A percentile compares a stretch with the other conserved stretches of the same genome.
phyloP scores from a whole-genome alignment of 1,140 invertebrate genomes.

The Temnothorax curvispinosus region DNA sequence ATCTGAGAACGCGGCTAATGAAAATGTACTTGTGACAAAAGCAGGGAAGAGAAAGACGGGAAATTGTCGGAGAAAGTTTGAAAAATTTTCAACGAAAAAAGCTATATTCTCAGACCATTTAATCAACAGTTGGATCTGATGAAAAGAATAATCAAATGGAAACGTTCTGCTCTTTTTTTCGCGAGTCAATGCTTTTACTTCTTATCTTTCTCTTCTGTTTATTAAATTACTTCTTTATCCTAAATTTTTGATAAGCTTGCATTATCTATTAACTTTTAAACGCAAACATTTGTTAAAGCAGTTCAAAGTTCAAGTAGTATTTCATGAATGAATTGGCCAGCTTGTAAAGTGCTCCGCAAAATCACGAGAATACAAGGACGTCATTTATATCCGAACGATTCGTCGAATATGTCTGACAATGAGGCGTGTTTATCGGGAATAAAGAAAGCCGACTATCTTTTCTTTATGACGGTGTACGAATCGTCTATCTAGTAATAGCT shows the following conservation, averaged over 20 bases:
- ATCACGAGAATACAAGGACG: background rate
- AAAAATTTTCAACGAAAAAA: background rate
- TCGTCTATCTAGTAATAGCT: background rate
- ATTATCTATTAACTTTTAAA: background rate
- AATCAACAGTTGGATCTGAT: background rate
- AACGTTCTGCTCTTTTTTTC: background rate
- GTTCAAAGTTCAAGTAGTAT: background rate
- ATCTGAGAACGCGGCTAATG: background rate
- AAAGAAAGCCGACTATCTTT: background rate
- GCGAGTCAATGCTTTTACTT: background rate
- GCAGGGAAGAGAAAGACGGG: background rate
- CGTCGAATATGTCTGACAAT: background rate
- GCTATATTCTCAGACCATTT: background rate
- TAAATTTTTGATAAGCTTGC: background rate
- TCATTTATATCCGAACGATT: background rate
- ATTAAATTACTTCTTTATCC: background rate
- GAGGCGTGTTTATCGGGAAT: background rate
- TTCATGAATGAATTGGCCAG: background rate
- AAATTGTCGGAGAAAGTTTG: background rate
- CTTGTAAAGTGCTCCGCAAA: background rate
- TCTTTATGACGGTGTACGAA: background rate
- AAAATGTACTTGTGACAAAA: conserved; percentile 19
- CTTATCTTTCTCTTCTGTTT: background rate
- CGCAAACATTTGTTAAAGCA: background rate
- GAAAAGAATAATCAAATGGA: background rate